A percentile compares a stretch with the other conserved stretches of the same genome.
These are phyloP conservation scores for Caenorhabditis remanei DNA, from an alignment of 1,140 invertebrate genomes.

Conservation along the genomic window DNA sequence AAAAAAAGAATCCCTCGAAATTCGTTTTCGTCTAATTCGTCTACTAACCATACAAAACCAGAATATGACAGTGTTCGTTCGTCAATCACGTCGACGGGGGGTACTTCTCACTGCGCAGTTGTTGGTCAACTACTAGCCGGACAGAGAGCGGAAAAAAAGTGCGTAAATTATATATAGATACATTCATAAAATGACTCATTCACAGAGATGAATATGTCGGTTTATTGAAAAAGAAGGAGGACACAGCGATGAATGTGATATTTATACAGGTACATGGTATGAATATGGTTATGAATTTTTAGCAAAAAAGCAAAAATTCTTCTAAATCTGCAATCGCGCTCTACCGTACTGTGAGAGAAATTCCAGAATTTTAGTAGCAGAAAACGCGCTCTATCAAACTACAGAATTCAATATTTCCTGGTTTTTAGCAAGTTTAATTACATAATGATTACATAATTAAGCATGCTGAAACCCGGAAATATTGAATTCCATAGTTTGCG, in stretches of 20 bases:
- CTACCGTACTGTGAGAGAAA: no score
- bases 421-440: no score
- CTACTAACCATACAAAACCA: slow-evolving; percentile 36
- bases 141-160: slow-evolving; percentile 29
- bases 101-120: neutral
- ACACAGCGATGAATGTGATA: neutral
- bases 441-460: no score
- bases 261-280: neutral
- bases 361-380: no score
- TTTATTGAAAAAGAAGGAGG: neutral
- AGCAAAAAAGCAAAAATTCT: no score
- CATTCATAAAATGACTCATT: slow-evolving; percentile 48
- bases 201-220: neutral
- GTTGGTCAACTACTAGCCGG: slow-evolving; percentile 48
- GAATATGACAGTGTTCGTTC: slow-evolving; percentile 27
- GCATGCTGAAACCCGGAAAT: no score
- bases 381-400: no score
- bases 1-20: neutral
- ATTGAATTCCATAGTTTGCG: no score
- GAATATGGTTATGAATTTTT: no score
- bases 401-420: no score
- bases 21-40: neutral
- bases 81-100: neutral
- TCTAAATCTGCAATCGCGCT: no score
- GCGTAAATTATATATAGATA: slow-evolving; percentile 34